Base-by-base conservation (phyloP, 2,888 invertebrate species). In the Alsophila aescularia region DNA sequence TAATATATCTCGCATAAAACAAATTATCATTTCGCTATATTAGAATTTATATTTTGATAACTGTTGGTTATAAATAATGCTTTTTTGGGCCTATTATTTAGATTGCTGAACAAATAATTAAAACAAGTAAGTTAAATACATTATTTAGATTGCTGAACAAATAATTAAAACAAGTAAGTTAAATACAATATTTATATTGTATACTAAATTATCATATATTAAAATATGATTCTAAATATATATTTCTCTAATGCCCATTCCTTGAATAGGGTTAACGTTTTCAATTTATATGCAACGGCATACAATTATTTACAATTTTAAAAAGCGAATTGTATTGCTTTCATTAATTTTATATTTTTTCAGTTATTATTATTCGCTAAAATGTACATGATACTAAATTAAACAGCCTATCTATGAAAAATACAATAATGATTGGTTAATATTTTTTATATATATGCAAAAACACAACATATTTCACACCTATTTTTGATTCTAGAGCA, bases 301-400 rank as follows among this genome's bases (percentile, higher is more conserved):
- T 70, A 70, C 42, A 54, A 54, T 18, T 75, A 76, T 75, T 65
- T 73, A 76, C 76, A 77, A 62, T 69, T 54, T 61, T 68, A 77
- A 72, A 77, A 85, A 87, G 88, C 88, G 81, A 83, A 74, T 76
- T 53, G 73, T 89, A 87, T 87, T 87, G 86, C 85, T 88, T 83
- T 72, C 55, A 54, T 60, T 69, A 66, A 67, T 10, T 47, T 27
- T 24, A 16, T 32, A 43, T 42, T 48, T 27, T 49, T 58, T 48
- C 43, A 7, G 14, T 36, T 58, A 52, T 52, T 24, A 5, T 56
- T 40, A 56, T 27, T 8, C 35, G 39, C 43, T 16, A 7, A 15
- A 55, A 55, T 54, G 10, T 55, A 55, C 55, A 55, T 34, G 40
- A 34, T 34, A 16, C 35, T 52, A 47, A 47, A 47, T 43, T 27